These are phyloP conservation scores for Phyllotis vaccarum DNA, from an alignment of 2,797 vertebrate species.

Conservation along the genomic window DNA sequence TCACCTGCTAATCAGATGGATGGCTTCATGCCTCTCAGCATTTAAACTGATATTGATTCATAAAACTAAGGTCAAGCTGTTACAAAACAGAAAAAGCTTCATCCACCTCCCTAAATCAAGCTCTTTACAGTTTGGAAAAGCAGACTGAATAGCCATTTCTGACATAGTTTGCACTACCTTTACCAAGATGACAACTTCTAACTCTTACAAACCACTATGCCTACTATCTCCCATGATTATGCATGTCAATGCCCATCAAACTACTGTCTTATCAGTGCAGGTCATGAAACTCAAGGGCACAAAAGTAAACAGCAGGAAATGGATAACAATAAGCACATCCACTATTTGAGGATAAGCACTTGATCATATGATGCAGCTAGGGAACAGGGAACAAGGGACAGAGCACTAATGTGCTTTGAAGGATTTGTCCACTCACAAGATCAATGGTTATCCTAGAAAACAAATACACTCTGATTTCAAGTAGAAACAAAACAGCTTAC, in stretches of 20 bases:
- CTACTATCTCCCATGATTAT: neutral
- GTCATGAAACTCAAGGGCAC: neutral
- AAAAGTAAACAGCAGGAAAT: neutral
- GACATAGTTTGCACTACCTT: neutral
- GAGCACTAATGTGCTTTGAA: neutral
- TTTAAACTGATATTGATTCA: conserved; percentile 53
- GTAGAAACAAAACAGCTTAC: neutral
- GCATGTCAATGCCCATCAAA: neutral
- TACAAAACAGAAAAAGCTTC: conserved; percentile 46
- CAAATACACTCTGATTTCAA: neutral
- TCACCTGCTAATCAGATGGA: conserved; percentile 45
- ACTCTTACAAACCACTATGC: neutral
- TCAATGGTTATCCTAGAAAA: neutral
- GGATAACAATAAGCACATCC: neutral
- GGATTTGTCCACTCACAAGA: neutral
- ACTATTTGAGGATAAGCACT: neutral
- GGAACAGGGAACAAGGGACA: neutral
- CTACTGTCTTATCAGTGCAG: neutral
- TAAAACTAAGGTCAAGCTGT: conserved; percentile 32
- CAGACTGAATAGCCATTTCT: neutral
- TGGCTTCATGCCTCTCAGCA: conserved; percentile 7
- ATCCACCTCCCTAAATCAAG: neutral
- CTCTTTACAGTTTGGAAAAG: neutral
- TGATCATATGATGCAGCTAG: no score
- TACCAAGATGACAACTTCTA: neutral